Evolutionary conservation across 2,797 vertebrate species (phyloP).

Genomic region (Hyperoplus lanceolatus): DNA sequence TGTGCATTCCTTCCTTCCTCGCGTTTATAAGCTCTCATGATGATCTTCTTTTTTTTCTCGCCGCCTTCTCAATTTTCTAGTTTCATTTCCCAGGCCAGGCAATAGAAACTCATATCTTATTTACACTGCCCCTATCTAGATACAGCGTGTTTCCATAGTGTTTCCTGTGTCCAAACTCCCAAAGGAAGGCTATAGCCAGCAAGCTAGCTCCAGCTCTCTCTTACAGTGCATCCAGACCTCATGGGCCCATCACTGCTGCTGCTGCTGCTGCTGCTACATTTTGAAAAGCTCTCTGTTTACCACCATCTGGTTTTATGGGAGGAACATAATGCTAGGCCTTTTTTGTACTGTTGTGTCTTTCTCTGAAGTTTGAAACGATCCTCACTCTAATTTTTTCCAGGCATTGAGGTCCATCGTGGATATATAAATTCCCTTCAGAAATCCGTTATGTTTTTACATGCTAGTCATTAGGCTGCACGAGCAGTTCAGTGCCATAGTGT

Average conservation of each 20-base stretch:
- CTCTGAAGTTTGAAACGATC: slow-evolving; percentile 40
- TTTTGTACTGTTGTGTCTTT: slow-evolving; percentile 52
- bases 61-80: slow-evolving; percentile 66
- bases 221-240: slow-evolving; percentile 68
- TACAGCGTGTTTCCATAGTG: slow-evolving; percentile 76
- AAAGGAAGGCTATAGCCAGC: slow-evolving; percentile 68
- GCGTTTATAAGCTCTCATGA: slow-evolving; percentile 53
- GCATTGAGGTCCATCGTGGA: background rate
- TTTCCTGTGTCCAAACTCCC: slow-evolving; percentile 76
- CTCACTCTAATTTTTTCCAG: slow-evolving; percentile 10
- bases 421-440: background rate
- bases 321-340: slow-evolving; percentile 50
- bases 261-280: slow-evolving; percentile 70
- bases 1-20: slow-evolving; percentile 36
- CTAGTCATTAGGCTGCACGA: slow-evolving; percentile 1
- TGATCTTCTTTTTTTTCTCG: slow-evolving; percentile 37
- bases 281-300: slow-evolving; percentile 72
- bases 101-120: slow-evolving; percentile 81
- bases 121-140: slow-evolving; percentile 76
- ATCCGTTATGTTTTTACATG: slow-evolving; percentile 21
- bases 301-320: slow-evolving; percentile 53
- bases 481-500: background rate
- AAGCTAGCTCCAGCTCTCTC: slow-evolving; percentile 53
- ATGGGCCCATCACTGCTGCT: slow-evolving; percentile 33
- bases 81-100: slow-evolving; percentile 74